Conservation (phyloP, 1,140 invertebrate genomes). For the Drosophila subobscura region DNA sequence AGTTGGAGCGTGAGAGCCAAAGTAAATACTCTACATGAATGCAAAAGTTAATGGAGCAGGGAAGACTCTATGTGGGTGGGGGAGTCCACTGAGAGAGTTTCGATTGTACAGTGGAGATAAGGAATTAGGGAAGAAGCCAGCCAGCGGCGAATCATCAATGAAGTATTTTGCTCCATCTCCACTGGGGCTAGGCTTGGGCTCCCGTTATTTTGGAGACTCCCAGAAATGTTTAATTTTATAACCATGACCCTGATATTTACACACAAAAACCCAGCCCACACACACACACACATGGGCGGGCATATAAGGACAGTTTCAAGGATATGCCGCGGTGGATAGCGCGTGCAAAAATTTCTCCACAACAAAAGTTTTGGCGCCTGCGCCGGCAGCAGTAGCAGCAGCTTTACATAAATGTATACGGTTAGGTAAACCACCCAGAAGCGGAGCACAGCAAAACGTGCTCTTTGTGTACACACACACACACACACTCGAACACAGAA, state of each 20-base stretch:
- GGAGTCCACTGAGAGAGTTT: background rate
- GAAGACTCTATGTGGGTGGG: background rate
- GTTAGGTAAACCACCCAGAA: constrained; percentile 19
- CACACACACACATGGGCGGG: constrained; percentile 17
- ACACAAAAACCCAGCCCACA: constrained; percentile 40
- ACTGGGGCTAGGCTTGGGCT: constrained; percentile 23
- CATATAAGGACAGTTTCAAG: constrained; percentile 67
- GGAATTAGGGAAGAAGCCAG: constrained; percentile 30
- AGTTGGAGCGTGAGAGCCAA: constrained; percentile 12
- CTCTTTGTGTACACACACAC: constrained; percentile 30
- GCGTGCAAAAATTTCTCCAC: constrained; percentile 81
- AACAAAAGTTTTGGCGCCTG: constrained; percentile 47
- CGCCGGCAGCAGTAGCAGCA: constrained; percentile 26
- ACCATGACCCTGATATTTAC: constrained; percentile 83
- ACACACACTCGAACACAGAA: constrained; percentile 10
- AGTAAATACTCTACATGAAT: constrained; percentile 42
- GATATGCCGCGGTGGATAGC: constrained; percentile 58
- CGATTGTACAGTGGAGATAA: constrained; percentile 29
- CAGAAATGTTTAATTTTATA: constrained; percentile 82
- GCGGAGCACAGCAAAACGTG: constrained; percentile 29
- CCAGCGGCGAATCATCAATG: constrained; percentile 67
- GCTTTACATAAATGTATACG: constrained; percentile 11
- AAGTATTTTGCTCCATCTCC: constrained; percentile 43
- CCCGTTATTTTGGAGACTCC: constrained; percentile 72
- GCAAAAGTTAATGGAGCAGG: constrained; percentile 52